Evolutionary conservation across 1,140 invertebrate species (phyloP), one percentile per base, ranked within the genome.

Genomic region (Neodiprion lecontei): DNA sequence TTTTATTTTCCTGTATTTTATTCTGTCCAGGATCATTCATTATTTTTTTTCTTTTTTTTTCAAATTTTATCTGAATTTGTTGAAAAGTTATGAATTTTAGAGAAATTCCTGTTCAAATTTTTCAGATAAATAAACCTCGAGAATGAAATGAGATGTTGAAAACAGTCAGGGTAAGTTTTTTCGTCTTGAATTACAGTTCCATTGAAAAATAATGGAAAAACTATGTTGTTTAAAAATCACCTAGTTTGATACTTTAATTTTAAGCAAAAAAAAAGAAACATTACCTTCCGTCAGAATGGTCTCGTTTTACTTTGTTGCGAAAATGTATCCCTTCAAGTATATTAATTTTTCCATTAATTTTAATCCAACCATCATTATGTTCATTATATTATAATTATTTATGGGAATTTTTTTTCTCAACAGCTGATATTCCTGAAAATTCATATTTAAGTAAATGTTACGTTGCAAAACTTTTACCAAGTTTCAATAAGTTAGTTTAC

Each of bases 171-270:
- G 28, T 5, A 40, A 40, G 28, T 5, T 40, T 40, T 40, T 77
- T 73, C 72, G 67, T 71, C 74, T 67, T 74, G 73, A 75, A 73
- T 69, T 77, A 67, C 12, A 67, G 61, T 61, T 66, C 69, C 47
- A 14, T 69, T 50, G 72, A 67, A 49, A 47, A 72, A 48, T 23
- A 69, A 72, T 75, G 73, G 70, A 61, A 72, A 66, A 72, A 48
- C 72, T 74, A 48, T 75, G 72, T 68, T 67, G 28, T 70, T 1
- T 74, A 68, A 70, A 72, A 72, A 68, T 75, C 12, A 21, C 53
- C 69, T 73, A 75, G 67, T 48, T 48, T 21, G 47, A 28, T 72
- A 47, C 23, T n/a, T 69, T 50, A 61, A 48, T 70, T 61, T 65
- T 73, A 66, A 70, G 28, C 48, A 68, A 66, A 48, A 75, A 69